phyloP scores from a whole-genome alignment of 2,797 vertebrate species.

The Nyctibius grandis region DNA sequence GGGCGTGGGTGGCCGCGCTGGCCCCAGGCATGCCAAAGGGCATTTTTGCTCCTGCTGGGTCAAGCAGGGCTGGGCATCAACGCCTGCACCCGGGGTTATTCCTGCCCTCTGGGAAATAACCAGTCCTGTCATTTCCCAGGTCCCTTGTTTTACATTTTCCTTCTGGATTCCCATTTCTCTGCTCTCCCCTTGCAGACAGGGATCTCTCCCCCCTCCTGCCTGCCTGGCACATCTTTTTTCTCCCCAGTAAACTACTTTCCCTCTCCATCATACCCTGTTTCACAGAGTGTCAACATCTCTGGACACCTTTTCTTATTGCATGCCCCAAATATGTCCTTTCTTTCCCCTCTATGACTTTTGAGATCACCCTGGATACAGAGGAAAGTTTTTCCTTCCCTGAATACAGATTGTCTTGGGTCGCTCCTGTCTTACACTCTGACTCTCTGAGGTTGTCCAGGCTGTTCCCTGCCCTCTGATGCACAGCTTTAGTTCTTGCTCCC shows the following conservation, averaged over 20 bases:
- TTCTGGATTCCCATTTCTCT: too few relatives aligned
- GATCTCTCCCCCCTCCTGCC: not conserved
- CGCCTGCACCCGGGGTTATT: not conserved
- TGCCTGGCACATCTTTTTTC: not conserved
- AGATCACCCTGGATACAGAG: not conserved
- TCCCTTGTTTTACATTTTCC: not conserved
- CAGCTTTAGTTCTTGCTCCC: not conserved
- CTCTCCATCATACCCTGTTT: not conserved
- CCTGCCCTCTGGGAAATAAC: not conserved
- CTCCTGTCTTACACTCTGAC: not conserved
- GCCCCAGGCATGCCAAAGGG: not conserved
- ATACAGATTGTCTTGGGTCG: fast-evolving
- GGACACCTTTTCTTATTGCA: not conserved
- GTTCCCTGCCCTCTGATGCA: not conserved
- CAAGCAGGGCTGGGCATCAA: not conserved
- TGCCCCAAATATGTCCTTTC: not conserved
- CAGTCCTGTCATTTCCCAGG: not conserved
- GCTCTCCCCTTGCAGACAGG: not conserved
- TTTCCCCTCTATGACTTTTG: not conserved
- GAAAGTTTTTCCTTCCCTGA: fast-evolving
- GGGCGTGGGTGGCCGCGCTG: fast-evolving
- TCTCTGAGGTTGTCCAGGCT: not conserved
- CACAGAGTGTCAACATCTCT: not conserved
- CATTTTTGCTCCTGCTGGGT: not conserved
- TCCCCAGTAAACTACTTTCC: not conserved